Evolutionary conservation across 1,140 invertebrate species (phyloP).

Genomic region (Bombus soroeensis): DNA sequence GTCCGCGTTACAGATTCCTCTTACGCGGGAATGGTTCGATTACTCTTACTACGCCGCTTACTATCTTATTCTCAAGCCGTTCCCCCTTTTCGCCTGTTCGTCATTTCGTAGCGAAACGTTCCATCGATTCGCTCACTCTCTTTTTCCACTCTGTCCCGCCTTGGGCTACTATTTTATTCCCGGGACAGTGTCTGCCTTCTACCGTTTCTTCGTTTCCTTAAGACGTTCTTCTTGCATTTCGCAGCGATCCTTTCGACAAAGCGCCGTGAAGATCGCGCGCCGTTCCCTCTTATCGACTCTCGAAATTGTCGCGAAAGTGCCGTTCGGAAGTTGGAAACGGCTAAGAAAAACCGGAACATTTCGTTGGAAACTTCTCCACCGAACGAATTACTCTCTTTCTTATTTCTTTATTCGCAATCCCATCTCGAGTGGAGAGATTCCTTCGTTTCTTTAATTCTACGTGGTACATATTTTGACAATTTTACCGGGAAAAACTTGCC

Average conservation of each 20-base stretch:
- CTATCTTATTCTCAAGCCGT: slow-evolving; percentile 70
- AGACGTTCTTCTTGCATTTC: neutral
- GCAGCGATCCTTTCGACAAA: slow-evolving; percentile 7
- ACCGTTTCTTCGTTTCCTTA: neutral
- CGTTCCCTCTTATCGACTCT: neutral
- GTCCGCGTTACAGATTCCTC: slow-evolving; percentile 64
- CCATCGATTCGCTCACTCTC: slow-evolving; percentile 40
- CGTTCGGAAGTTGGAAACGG: neutral
- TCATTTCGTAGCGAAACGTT: slow-evolving; percentile 63
- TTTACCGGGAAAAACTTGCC: neutral
- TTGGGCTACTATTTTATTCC: slow-evolving; percentile 39
- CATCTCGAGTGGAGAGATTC: no score
- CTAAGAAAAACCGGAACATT: neutral
- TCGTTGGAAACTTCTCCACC: neutral
- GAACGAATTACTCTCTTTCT: neutral
- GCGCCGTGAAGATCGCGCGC: slow-evolving; percentile 1
- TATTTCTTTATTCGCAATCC: neutral
- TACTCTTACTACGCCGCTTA: slow-evolving; percentile 68
- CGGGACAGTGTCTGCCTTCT: neutral
- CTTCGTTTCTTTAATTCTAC: neutral
- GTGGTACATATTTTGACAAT: neutral
- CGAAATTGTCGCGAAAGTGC: slow-evolving; percentile 6
- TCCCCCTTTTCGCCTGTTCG: slow-evolving; percentile 57
- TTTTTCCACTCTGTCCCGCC: slow-evolving; percentile 1
- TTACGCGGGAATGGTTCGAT: slow-evolving; percentile 67